Evolutionary conservation across 2,113 vertebrate genomes (phyloP).

Genomic region (Balaeniceps rex): DNA sequence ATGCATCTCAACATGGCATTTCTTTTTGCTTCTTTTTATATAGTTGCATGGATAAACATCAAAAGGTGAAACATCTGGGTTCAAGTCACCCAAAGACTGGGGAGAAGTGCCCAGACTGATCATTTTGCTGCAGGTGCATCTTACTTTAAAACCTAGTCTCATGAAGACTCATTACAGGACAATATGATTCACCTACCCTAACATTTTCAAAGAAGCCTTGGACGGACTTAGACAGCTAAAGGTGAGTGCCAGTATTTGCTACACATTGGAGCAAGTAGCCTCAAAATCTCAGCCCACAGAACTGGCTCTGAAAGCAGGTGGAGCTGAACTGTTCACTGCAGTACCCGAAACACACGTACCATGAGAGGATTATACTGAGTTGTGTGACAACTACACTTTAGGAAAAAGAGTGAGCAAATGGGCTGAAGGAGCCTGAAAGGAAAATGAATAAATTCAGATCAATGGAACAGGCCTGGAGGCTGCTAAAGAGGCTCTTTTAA

Average conservation of each 20-base stretch:
- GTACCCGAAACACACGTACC: not conserved
- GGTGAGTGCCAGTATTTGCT: not conserved
- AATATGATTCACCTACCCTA: not conserved
- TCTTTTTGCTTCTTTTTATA: not conserved
- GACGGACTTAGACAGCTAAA: not conserved
- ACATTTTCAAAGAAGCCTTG: not conserved
- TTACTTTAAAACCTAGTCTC: not conserved
- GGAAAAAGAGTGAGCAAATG: constrained; percentile 27
- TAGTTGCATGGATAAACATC: not conserved
- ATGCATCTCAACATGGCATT: not conserved
- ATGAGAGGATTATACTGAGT: not conserved
- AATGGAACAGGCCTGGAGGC: constrained; percentile 23
- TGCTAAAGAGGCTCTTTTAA: constrained; percentile 34
- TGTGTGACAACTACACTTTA: not conserved
- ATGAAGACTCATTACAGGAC: not conserved
- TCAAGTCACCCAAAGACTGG: not conserved
- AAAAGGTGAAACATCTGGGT: not conserved
- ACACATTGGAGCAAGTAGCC: not conserved
- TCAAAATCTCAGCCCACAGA: not conserved
- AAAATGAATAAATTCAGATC: constrained; percentile 55
- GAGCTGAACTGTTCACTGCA: not conserved
- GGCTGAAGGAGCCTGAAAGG: not conserved
- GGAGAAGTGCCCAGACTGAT: not conserved
- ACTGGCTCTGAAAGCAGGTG: not conserved
- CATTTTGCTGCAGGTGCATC: not conserved